Evolutionary conservation across 2,797 vertebrate species (phyloP), one percentile per base, ranked within the genome.

Genomic region (Enteromius unitaeniatus): DNA sequence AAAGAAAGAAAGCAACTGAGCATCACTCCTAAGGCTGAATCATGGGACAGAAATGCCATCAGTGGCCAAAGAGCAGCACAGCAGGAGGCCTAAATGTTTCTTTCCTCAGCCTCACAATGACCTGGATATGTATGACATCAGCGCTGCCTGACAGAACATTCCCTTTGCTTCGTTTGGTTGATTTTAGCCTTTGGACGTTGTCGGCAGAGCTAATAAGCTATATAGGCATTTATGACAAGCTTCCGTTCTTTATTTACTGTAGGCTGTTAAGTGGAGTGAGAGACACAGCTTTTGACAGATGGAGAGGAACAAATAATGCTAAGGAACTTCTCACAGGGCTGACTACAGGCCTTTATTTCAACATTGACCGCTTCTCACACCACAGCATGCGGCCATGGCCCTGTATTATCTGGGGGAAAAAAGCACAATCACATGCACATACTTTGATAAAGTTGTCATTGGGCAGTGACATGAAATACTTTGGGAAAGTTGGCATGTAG

Each of bases 261-360:
- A 64, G 91, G 92, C 93, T 92, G 90, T 90, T 91, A 92, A 91
- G 89, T 91, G 88, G 85, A 93, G 91, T 91, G 93, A 90, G 88
- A 91, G 89, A 80, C 88, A 90, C 89, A 87, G 90, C 90, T 91
- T 86, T 91, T 93, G 93, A 94, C 93, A 95, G 93, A 93, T 91
- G 91, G 91, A 91, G 81, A 84, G 86, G 84, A 70, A 83, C 84
- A 83, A 75, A 88, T 84, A 85, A 87, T 86, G 86, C 76, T 62
- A 75, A 87, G 89, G 90, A 89, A 84, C 87, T 83, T 91, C 89
- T 92, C 90, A 89, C 87, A 86, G 91, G 92, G 90, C 91, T 87
- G 89, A 91, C 90, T 89, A 88, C 85, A 77, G 91, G 90, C 88
- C 84, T 90, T 91, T 92, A 84, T 84, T 90, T 91, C 90, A 81